phyloP scores from a whole-genome alignment of 2,113 vertebrate species.

The Microcebus jonahi region DNA sequence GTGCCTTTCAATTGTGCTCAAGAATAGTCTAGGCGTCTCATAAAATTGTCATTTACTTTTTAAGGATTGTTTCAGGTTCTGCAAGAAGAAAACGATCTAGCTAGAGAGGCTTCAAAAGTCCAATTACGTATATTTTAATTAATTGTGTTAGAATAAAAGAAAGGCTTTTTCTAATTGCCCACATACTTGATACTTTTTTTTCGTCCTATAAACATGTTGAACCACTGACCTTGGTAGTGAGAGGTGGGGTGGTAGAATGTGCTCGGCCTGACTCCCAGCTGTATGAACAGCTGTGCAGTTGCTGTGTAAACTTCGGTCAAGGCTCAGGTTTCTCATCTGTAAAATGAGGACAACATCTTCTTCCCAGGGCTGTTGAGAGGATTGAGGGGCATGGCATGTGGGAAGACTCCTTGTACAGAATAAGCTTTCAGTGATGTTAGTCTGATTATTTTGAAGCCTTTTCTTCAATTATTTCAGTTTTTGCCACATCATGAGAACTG shows the following conservation, averaged over 20 bases:
- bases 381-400: too few species aligned
- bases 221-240: not conserved
- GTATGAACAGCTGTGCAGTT: too few species aligned
- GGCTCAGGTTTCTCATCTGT: not conserved
- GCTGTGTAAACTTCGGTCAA: not conserved
- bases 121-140: not conserved
- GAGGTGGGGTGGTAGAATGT: not conserved
- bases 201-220: not conserved
- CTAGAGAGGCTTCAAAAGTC: not conserved
- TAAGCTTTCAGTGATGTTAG: not conserved
- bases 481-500: not conserved
- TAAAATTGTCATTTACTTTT: not conserved
- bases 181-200: not conserved
- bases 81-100: conserved; percentile 1
- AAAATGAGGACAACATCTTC: not conserved
- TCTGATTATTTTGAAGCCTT: not conserved
- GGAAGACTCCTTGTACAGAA: not conserved
- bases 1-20: not conserved
- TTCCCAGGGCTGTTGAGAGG: not conserved
- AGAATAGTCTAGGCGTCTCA: not conserved
- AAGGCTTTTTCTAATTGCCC: not conserved
- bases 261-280: accelerated
- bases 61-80: conserved; percentile 10
- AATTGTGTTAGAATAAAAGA: conserved; percentile 7
- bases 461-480: conserved; percentile 11